These are phyloP conservation scores for Artemia sp. DNA, from an alignment of 2,888 invertebrate genomes.

Conservation along the genomic window DNA sequence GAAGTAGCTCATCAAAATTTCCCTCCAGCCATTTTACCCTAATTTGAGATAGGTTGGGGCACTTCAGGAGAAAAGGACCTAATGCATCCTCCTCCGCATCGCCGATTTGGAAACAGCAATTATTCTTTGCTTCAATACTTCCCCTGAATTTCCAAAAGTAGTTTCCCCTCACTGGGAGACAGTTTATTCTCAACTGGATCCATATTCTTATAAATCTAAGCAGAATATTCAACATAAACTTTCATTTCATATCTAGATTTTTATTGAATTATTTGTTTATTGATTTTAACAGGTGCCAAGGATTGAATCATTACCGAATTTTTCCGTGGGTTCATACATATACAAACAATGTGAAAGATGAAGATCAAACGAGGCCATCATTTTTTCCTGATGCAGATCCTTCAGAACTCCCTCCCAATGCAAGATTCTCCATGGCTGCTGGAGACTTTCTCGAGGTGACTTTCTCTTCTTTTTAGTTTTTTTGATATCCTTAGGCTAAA, in stretches of 20 bases:
- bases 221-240: background rate
- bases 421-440: slow-evolving; percentile 81
- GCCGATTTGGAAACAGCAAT: too few relatives aligned
- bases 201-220: too few relatives aligned
- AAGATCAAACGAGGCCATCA: slow-evolving; percentile 59
- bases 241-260: slow-evolving; percentile 28
- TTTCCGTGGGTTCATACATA: slow-evolving; percentile 92
- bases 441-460: slow-evolving; percentile 86
- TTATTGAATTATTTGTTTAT: slow-evolving; percentile 19
- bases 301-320: slow-evolving; percentile 51
- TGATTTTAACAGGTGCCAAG: slow-evolving; percentile 38
- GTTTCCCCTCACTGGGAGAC: too few relatives aligned
- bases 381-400: slow-evolving; percentile 79
- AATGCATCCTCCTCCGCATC: too few relatives aligned
- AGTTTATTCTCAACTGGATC: too few relatives aligned
- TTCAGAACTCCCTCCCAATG: slow-evolving; percentile 40
- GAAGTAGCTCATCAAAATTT: too few relatives aligned
- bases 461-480: background rate
- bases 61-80: too few relatives aligned
- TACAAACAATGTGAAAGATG: slow-evolving; percentile 65
- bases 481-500: too few relatives aligned
- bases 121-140: too few relatives aligned
- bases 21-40: too few relatives aligned
- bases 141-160: too few relatives aligned
- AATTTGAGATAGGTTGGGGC: too few relatives aligned